Evolutionary conservation across 2,888 invertebrate species (phyloP).

Genomic region (Lutraria lutraria): DNA sequence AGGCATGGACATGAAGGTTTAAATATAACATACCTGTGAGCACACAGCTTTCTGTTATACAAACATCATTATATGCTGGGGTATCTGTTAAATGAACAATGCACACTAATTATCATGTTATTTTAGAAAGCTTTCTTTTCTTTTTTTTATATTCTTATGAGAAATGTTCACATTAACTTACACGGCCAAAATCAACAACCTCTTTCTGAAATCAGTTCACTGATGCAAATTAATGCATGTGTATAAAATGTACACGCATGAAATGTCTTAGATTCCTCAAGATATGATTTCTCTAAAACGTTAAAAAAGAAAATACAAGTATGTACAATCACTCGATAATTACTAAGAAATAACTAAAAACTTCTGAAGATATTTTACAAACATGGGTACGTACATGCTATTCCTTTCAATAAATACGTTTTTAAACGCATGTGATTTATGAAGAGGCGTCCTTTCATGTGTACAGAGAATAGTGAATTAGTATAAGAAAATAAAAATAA

Average conservation of each 20-base stretch:
- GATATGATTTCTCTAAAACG: too few species aligned
- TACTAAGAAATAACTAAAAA: not conserved
- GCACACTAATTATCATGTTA: not conserved
- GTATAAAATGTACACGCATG: not conserved
- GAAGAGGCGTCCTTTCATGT: too few species aligned
- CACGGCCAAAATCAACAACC: not conserved
- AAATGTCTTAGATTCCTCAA: not conserved
- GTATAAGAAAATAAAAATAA: too few species aligned
- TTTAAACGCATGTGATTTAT: too few species aligned
- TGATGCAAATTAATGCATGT: not conserved
- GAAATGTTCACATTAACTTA: not conserved
- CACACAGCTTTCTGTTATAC: slow-evolving; percentile 2
- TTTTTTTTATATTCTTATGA: not conserved
- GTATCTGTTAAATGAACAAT: not conserved
- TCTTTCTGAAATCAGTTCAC: not conserved
- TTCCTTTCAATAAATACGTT: too few species aligned
- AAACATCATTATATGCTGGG: not conserved
- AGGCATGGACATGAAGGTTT: not conserved
- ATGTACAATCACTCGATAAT: not conserved
- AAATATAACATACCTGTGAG: not conserved
- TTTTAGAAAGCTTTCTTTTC: not conserved
- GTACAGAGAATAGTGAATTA: too few species aligned
- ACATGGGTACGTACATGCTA: too few species aligned
- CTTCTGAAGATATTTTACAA: too few species aligned
- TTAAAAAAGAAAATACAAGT: not conserved